Base-by-base conservation (phyloP, 2,888 invertebrate genomes). In the Epinotia brunnichana region DNA sequence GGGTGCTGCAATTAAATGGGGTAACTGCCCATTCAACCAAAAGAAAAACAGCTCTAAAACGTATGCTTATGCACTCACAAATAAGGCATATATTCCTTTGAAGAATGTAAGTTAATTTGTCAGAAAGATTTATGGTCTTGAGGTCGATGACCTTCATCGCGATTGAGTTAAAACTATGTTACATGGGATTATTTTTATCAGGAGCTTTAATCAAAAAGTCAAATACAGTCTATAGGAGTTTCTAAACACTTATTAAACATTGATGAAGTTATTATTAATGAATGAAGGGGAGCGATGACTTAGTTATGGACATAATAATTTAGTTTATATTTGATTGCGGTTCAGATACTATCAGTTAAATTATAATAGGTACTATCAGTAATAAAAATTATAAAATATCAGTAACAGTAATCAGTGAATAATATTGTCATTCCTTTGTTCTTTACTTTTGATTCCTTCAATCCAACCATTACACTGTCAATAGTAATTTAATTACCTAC, bases 1-100 rank as follows among this genome's bases (percentile, higher is more conserved):
- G 81, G 85, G 85, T 80, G 77, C 77, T 77, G 77, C 77, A 78
- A 80, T 81, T 79, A 76, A 59, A 73, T 57, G 71, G 73, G 73
- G 71, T 76, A 75, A 78, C 76, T 63, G 62, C 15, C 68, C 74
- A 59, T 70, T 54, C 64, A 61, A 56, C 54, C 11, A 39, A 11
- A 71, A 44, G 44, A 51, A n/a, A 2, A 0, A 61, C 35, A 2
- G 0, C 19, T 21, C 3, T 10, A 10, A 44, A 63, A n/a, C 17
- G 9, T n/a, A 35, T 1, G n/a, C 63, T 21, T 73, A 57, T 4
- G 11, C 15, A 24, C 11, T n/a, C 5, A 39, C 7, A 0, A 2
- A 15, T 41, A 53, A 39, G 39, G 57, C 63, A n/a, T 11, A 73
- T 29, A n/a, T 29, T 73, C 17, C 35, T 13, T 3, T 56, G n/a